Percentiles rank a stretch among this genome's conserved stretches.
These are phyloP conservation scores for Nymphalis io DNA, from an alignment of 1,140 invertebrate species.

Conservation along the genomic window DNA sequence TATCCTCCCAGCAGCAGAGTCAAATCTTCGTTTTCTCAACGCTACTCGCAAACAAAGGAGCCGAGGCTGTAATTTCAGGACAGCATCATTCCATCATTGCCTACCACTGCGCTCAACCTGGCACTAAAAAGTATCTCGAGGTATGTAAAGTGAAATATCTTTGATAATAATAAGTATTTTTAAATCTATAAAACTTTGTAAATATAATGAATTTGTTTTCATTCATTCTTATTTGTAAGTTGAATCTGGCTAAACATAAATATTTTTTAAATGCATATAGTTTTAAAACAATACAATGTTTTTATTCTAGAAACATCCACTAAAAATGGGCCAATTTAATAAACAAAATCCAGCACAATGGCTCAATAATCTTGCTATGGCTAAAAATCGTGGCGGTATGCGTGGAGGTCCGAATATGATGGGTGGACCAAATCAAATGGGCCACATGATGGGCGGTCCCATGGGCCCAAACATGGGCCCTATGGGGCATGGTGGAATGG, in stretches of 20 bases:
- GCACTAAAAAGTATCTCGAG: constrained; percentile 97
- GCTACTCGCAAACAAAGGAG: constrained; percentile 95
- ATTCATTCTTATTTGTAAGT: too few species aligned
- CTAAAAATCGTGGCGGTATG: constrained; percentile 85
- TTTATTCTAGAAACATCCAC: constrained; percentile 88
- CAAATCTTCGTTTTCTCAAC: constrained; percentile 99
- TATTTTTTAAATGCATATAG: too few species aligned
- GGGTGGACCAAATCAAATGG: constrained; percentile 74
- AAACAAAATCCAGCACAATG: constrained; percentile 91
- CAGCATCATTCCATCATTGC: constrained; percentile 96
- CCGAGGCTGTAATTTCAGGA: constrained; percentile 93
- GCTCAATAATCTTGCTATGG: constrained; percentile 89
- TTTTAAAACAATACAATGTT: too few species aligned
- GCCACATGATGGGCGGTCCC: constrained; percentile 75
- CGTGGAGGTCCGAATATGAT: constrained; percentile 80
- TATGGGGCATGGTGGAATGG: constrained; percentile 79
- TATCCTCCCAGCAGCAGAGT: constrained; percentile 92
- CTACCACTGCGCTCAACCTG: constrained; percentile 96
- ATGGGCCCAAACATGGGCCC: constrained; percentile 78
- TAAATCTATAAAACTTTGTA: too few species aligned
- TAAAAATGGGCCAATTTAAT: constrained; percentile 93
- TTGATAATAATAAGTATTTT: neutral
- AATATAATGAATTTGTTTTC: too few species aligned
- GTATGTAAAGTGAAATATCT: too few species aligned
- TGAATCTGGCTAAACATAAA: too few species aligned